Evolutionary conservation across 2,113 vertebrate species (phyloP), one percentile per base, ranked within the genome.

Genomic region (Symphodus melops): DNA sequence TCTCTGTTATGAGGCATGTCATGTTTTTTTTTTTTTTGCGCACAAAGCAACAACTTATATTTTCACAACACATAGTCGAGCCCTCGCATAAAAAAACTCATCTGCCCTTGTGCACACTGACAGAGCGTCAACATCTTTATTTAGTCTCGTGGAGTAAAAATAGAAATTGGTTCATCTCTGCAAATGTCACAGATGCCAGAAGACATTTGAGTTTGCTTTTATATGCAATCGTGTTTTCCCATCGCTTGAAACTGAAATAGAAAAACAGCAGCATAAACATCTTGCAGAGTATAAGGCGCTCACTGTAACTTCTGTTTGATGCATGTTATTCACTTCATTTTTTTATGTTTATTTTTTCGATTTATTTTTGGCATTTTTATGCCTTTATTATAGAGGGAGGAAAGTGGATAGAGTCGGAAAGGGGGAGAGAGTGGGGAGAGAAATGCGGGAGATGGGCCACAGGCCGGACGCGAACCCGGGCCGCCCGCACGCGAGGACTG

Each of bases 171-270:
- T 73, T 70, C 62, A 62, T 79, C 66, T 70, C 71, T 41, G 59
- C 64, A 81, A 84, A 83, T 86, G 77, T 84, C 75, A 81, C 69
- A 75, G 37, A 58, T 75, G 16, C 44, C 11, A 17, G 19, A 48
- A 48, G 13, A 16, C 39, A 84, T 87, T 81, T 69, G 69, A 84
- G 86, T 84, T 75, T 36, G 48, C 74, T 80, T 88, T 89, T 75
- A 78, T 84, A 76, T 25, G 2, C 2, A 25, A 25, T 25, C 25
- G 25, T 2, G 25, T 25, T 25, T 42, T 46, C 73, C 54, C 33
- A 53, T 81, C 68, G 65, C 68, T 46, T 68, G 79, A 21, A 11
- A 36, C 42, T 76, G 52, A 72, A 77, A 59, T 65, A 64, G 37
- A 74, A 63, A 75, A 77, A 75, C 46, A 41, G 46, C 37, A 28